Base-by-base conservation (phyloP, 2,888 invertebrate species). In the Nemoura dubitans region DNA sequence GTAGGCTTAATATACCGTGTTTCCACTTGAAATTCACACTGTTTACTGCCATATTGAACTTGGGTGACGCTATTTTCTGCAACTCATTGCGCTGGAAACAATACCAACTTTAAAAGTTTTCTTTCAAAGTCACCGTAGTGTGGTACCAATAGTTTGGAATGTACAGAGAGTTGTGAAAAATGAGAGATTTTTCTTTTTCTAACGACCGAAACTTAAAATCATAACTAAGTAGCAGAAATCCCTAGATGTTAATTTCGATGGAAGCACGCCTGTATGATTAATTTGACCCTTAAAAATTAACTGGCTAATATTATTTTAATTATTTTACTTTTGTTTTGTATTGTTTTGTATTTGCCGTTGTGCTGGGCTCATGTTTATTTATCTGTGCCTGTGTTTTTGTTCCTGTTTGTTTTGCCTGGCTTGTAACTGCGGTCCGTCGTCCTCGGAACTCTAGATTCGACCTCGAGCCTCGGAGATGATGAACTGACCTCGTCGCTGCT, bases 331-430 rank as follows among this genome's bases (percentile, higher is more conserved):
- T 59, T 21, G 59, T 59, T 59, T 59, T 14, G 59, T 59, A 21
- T 6, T 36, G 36, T 85, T 86, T 87, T 87, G 87, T 86, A 86
- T 78, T 84, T 86, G 21, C 59, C 59, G 59, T 59, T 59, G 59
- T 59, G 16, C 59, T 59, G 59, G 59, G 14, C 59, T 59, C 14
- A 59, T 14, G 43, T 82, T 88, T 85, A 83, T 82, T 86, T 87
- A 85, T 88, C 87, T 83, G 82, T 87, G 59, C 59, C 59, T 21
- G 59, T 86, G 85, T 89, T 88, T 86, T 89, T 89, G 86, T 87
- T 87, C 86, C 87, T 87, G 42, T 86, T 84, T 84, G 84, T 84
- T 84, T 84, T 84, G 83, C 36, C 26, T 42, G 83, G 83, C 27
- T 30, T n/a, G 81, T 81, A 30, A 27, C 30, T 81, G 81, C 81